Evolutionary conservation across 1,140 invertebrate genomes (phyloP).

Genomic region (Philopotamus ludificatus): DNA sequence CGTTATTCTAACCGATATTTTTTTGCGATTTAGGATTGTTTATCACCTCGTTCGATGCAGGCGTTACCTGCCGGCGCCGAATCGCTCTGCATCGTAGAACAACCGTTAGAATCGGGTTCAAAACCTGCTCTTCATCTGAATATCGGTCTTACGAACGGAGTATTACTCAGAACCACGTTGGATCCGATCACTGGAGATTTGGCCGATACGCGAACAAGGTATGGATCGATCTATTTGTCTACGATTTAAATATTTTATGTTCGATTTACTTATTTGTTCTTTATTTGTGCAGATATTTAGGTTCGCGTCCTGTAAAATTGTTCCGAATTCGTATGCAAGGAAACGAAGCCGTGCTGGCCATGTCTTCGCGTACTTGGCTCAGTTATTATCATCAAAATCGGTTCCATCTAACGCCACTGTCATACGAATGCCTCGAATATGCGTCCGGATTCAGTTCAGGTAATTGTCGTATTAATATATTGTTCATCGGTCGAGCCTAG

Average conservation of each 20-base stretch:
- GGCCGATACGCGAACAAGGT: constrained; percentile 91
- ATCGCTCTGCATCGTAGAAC: constrained; percentile 94
- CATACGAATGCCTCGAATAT: constrained; percentile 95
- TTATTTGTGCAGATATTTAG: constrained; percentile 68
- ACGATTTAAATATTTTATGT: constrained; percentile 8
- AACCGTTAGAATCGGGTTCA: constrained; percentile 65
- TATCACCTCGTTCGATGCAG: constrained; percentile 93
- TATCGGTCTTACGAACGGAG: constrained; percentile 97
- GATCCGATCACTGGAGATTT: constrained; percentile 97
- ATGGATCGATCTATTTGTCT: constrained; percentile 32
- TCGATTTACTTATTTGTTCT: constrained; percentile 13
- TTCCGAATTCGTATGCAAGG: constrained; percentile 95
- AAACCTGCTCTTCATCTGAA: constrained; percentile 87
- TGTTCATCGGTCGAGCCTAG: constrained; percentile 34
- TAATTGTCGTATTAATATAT: constrained; percentile 35
- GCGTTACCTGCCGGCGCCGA: constrained; percentile 95
- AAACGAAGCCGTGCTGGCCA: constrained; percentile 93
- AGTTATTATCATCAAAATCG: constrained; percentile 98
- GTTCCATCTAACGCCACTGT: constrained; percentile 93
- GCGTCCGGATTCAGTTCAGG: constrained; percentile 94
- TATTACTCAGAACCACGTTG: constrained; percentile 89
- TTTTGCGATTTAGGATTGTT: constrained; percentile 68
- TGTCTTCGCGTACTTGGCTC: constrained; percentile 97
- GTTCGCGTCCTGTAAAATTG: constrained; percentile 92
- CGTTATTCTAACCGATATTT: not conserved